Evolutionary conservation across 2,113 vertebrate genomes (phyloP).

Genomic region (Falco punctatus): DNA sequence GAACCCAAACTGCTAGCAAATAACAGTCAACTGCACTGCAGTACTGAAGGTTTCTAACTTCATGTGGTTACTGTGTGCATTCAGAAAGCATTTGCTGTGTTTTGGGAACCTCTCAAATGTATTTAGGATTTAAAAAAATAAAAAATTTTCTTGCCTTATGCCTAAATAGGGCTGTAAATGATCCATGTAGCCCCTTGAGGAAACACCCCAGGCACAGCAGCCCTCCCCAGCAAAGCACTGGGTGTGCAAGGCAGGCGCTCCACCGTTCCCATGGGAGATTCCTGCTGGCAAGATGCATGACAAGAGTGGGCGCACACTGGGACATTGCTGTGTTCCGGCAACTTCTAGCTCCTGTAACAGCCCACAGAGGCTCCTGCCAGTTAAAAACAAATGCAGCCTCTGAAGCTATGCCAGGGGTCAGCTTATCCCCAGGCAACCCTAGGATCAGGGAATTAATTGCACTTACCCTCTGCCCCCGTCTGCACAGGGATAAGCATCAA

Average conservation of each 20-base stretch:
- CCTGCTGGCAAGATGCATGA: not conserved
- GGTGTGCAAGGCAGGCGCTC: not conserved
- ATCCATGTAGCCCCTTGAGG: not conserved
- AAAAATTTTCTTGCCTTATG: not conserved
- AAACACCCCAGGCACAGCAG: not conserved
- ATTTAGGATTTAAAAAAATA: not conserved
- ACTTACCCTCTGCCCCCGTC: not conserved
- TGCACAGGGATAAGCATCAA: not conserved
- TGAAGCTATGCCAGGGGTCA: not conserved
- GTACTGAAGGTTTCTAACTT: not conserved
- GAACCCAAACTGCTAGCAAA: not conserved
- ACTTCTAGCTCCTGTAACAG: not conserved
- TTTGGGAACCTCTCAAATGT: not conserved
- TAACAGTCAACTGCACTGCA: not conserved
- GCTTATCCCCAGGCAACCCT: not conserved
- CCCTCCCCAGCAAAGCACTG: not conserved
- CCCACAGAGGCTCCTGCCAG: not conserved
- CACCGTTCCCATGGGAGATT: rapidly evolving
- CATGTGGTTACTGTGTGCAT: not conserved
- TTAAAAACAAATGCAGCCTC: not conserved
- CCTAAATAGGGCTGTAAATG: not conserved
- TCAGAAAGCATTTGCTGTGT: not conserved
- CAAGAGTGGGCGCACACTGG: not conserved
- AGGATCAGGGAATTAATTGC: not conserved
- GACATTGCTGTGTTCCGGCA: not conserved